Evolutionary conservation across 2,113 vertebrate genomes (phyloP), one percentile per base, ranked within the genome.

Genomic region (Dipodomys ordii): DNA sequence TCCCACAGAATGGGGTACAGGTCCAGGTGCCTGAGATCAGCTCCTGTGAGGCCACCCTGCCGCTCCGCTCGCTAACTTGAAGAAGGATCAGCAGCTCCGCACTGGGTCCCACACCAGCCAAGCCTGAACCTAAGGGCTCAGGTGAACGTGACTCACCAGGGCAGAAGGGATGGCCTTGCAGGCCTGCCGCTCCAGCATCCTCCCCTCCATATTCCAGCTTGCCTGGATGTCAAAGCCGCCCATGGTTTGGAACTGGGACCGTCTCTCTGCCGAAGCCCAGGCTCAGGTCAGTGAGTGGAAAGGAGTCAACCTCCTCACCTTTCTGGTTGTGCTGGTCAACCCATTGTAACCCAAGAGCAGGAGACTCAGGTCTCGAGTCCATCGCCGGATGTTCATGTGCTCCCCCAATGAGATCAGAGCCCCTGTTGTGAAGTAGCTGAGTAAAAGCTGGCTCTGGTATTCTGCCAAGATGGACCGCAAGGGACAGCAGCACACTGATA

Each of bases 1-100:
- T 53, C n/a, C 57, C 93, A 46, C n/a, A 57, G 53, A 57, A 57
- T 11, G 53, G 53, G 53, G 53, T 3, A 4, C 53, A 57, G 53
- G 53, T 13, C 53, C 53, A 57, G 53, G 53, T 18, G 15, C 53
- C 13, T 57, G 53, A 13, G 94, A 53, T 28, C 0, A 67, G 62
- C 91, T 83, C 90, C 57, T 57, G 53, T 2, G 15, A 83, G 84
- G 53, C 30, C 12, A 94, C 39, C 80, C 44, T 25, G 87, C 85
- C n/a, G 2, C 65, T 78, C 81, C 32, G 67, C 88, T 82, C 92
- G 91, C 77, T 86, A 96, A 91, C 91, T 68, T 77, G 27, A 90
- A 85, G 80, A 94, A 88, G 77, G 76, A 30, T 0, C 32, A 0
- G 4, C 30, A 5, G 78, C 94, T 20, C 84, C 91, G 16, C 62